Percentiles rank a stretch among this genome's conserved stretches.
These are phyloP conservation scores for Lasius fuliginosus DNA, from an alignment of 2,888 invertebrate species.

Conservation along the genomic window DNA sequence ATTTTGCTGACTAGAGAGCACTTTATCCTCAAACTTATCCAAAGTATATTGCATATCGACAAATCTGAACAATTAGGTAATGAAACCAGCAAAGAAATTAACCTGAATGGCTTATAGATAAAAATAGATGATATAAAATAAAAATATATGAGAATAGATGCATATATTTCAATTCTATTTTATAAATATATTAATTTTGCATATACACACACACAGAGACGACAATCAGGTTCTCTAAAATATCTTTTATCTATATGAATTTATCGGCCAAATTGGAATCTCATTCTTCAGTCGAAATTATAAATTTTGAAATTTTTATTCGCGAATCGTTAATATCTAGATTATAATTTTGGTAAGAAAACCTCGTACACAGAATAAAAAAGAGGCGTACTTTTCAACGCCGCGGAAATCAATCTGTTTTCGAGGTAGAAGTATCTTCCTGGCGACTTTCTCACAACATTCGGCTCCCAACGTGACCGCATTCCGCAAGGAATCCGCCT, in stretches of 20 bases:
- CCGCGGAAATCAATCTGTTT: constrained; percentile 27
- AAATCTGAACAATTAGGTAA: not conserved
- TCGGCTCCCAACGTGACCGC: constrained; percentile 79
- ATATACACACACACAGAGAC: no score
- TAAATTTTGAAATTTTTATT: not conserved
- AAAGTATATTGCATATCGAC: not conserved
- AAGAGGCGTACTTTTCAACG: not conserved
- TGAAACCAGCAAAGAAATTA: not conserved
- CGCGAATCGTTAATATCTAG: not conserved
- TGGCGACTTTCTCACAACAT: constrained; percentile 74
- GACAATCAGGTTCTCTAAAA: not conserved
- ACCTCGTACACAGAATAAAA: not conserved
- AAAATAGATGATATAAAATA: not conserved
- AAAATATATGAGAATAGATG: not conserved
- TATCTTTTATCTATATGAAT: not conserved
- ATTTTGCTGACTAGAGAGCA: not conserved
- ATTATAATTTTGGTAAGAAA: not conserved
- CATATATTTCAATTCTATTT: not conserved
- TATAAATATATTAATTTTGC: not conserved
- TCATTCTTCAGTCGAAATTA: not conserved
- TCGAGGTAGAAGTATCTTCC: constrained; percentile 2
- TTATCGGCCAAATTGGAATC: not conserved
- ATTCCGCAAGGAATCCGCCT: constrained; percentile 80
- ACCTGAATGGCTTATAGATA: not conserved
- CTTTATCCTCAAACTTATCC: not conserved